Evolutionary conservation across 2,797 vertebrate species (phyloP), one percentile per base, ranked within the genome.

Genomic region (Scarus forsteni): DNA sequence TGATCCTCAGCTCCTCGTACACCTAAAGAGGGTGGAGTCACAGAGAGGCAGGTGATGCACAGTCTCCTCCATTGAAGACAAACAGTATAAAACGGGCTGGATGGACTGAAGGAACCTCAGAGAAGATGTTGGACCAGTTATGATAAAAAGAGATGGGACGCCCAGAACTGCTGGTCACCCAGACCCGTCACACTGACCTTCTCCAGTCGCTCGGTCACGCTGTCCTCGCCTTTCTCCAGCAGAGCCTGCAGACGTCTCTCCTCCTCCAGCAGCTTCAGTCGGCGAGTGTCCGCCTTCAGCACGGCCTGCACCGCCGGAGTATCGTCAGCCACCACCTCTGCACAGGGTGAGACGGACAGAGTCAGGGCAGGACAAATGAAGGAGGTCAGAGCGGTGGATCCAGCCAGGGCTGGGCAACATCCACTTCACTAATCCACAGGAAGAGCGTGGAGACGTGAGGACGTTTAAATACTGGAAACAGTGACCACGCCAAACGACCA

Each of bases 301-400:
- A 98, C 97, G 0, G 96, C 95, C 88, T 98, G 95, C 10, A 98
- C 96, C 0, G 97, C 97, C 0, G 96, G 96, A 0, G 96, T 98
- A 83, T 96, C 95, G 1, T 98, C 96, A 0, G 97, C 96, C 2
- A 96, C 80, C 83, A 98, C 97, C 96, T 98, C 97, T 97, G 27
- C 5, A 58, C 11, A 42, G 10, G 12, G 42, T 3, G 10, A 5
- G 12, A 43, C 3, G 5, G 43, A 51, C 15, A 45, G 3, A 50
- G 0, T 27, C 27, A 27, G 8, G 0, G 48, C 2, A 1, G 3
- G 15, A n/a, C 15, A 13, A 6, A 15, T 6, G 0, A 12, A 48
- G 6, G 8, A 50, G 10, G 13, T 34, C 15, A n/a, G 15, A 27
- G 27, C 27, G 2, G 27, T 27, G 27, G 27, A 27, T 27, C 27